phyloP scores from a whole-genome alignment of 2,797 vertebrate genomes.

The Myioborus melanocephalus region DNA sequence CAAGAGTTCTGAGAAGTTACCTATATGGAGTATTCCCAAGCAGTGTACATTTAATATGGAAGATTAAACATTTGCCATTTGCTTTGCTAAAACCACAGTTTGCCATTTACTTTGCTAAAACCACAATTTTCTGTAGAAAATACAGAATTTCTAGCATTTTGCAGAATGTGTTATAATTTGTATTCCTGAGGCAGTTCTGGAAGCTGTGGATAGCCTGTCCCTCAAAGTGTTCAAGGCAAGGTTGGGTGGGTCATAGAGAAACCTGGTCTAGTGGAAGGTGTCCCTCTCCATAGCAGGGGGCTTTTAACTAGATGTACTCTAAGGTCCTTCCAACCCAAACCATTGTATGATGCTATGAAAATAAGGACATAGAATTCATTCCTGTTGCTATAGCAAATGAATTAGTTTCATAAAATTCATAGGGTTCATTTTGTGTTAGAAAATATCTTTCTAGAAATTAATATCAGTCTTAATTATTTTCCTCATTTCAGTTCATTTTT shows the following conservation, averaged over 20 bases:
- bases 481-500: not conserved
- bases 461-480: not conserved
- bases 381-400: not conserved
- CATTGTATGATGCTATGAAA: not conserved
- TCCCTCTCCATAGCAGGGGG: not conserved
- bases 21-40: fast-evolving
- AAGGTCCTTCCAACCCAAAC: not conserved
- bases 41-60: not conserved
- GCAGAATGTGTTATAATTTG: not conserved
- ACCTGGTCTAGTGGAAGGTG: not conserved
- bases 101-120: not conserved
- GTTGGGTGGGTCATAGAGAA: not conserved
- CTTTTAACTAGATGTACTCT: not conserved
- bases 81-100: not conserved
- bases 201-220: not conserved
- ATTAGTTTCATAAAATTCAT: not conserved
- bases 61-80: not conserved
- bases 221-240: not conserved
- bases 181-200: not conserved
- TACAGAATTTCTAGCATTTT: not conserved
- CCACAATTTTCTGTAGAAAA: not conserved
- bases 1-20: not conserved
- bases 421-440: not conserved
- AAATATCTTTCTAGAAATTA: not conserved
- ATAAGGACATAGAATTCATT: not conserved